phyloP scores from a whole-genome alignment of 2,113 vertebrate genomes.

The Sturnus vulgaris region DNA sequence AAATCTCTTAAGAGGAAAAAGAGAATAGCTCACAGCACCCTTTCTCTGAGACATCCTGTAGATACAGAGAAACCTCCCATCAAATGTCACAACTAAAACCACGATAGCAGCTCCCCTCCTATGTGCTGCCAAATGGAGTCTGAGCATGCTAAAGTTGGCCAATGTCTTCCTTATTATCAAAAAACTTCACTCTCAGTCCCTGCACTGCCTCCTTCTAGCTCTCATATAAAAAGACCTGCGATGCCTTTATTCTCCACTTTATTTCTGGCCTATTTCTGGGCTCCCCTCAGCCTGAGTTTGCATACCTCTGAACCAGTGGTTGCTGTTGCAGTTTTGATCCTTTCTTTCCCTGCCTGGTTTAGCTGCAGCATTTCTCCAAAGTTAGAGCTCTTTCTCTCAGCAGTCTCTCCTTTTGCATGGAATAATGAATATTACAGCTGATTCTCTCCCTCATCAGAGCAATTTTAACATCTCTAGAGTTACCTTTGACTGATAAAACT shows the following conservation, averaged over 20 bases:
- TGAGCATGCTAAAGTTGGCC: background rate
- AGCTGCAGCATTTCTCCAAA: background rate
- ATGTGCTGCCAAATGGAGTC: background rate
- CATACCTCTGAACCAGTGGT: background rate
- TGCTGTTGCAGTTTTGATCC: background rate
- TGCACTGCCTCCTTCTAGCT: background rate
- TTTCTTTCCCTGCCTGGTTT: background rate
- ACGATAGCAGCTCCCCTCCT: background rate
- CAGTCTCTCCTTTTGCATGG: background rate
- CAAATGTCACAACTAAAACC: background rate
- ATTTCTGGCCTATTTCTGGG: slow-evolving; percentile 29
- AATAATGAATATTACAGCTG: background rate
- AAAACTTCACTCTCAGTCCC: background rate
- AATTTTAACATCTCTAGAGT: background rate
- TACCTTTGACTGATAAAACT: background rate
- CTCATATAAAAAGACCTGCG: background rate
- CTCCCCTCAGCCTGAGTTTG: background rate
- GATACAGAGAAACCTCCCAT: background rate
- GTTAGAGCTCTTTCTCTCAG: background rate
- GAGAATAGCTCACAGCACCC: background rate
- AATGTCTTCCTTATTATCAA: background rate
- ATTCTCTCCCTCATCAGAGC: background rate
- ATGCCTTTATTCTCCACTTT: slow-evolving; percentile 1
- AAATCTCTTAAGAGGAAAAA: background rate
- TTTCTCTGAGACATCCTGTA: background rate